Evolutionary conservation across 2,113 vertebrate species (phyloP).

Genomic region (Apodemus sylvaticus): DNA sequence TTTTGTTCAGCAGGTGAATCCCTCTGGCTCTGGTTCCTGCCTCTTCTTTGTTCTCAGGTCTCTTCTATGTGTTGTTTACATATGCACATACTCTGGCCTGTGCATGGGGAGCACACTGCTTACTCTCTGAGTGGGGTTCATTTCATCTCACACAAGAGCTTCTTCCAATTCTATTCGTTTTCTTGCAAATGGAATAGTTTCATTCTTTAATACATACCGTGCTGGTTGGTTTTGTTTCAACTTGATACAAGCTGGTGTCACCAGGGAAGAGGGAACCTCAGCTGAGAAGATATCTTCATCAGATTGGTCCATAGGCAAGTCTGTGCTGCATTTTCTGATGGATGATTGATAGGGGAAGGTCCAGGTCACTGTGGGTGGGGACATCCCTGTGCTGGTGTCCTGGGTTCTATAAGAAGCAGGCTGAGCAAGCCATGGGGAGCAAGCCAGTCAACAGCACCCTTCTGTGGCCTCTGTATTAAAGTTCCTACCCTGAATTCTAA

Average conservation of each 20-base stretch:
- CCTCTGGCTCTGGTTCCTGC: neutral
- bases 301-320: too few relatives aligned
- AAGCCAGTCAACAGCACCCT: neutral
- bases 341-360: too few relatives aligned
- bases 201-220: neutral
- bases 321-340: too few relatives aligned
- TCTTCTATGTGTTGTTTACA: neutral
- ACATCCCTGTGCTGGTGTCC: too few relatives aligned
- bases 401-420: too few relatives aligned
- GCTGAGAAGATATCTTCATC: neutral
- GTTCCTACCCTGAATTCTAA: neutral
- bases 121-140: neutral
- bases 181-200: neutral
- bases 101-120: neutral
- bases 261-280: neutral
- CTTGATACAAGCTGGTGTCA: neutral
- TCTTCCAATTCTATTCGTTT: neutral
- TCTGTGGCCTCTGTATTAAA: neutral
- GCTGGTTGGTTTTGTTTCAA: neutral
- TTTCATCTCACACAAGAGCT: neutral
- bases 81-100: neutral
- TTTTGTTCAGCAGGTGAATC: neutral
- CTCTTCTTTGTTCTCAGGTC: neutral
- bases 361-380: too few relatives aligned
- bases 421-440: too few relatives aligned